Evolutionary conservation across 1,140 invertebrate genomes (phyloP).

Genomic region (Formica exsecta): DNA sequence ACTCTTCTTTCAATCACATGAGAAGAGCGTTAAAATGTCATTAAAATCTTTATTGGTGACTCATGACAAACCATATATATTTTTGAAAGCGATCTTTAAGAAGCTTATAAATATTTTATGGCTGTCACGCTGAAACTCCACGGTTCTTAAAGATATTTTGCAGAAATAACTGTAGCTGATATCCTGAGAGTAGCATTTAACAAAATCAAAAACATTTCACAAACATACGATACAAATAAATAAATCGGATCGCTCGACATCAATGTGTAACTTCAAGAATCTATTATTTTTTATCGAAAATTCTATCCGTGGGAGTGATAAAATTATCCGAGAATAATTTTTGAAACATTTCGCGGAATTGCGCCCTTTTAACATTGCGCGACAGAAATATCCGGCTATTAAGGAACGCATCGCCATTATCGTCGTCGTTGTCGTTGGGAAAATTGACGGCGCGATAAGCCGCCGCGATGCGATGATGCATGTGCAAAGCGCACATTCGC

Average conservation of each 20-base stretch:
- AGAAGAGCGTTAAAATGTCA: conserved; percentile 10
- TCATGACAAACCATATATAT: neutral
- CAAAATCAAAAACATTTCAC: neutral
- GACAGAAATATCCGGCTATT: conserved; percentile 21
- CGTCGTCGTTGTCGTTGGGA: conserved; percentile 28
- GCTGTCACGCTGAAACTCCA: neutral
- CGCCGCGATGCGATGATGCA: conserved; percentile 44
- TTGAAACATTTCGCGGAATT: conserved; percentile 1
- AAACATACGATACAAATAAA: neutral
- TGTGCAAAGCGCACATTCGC: conserved; percentile 61
- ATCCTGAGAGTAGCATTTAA: neutral
- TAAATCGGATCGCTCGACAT: conserved; percentile 14
- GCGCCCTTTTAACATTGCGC: neutral
- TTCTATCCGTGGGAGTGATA: neutral
- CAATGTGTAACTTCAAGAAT: neutral
- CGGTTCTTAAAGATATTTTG: conserved; percentile 4
- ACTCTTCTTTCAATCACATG: neutral
- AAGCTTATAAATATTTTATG: conserved; percentile 56
- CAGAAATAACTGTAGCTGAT: neutral
- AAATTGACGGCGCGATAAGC: conserved; percentile 65
- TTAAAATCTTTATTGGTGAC: conserved; percentile 41
- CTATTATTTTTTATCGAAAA: neutral
- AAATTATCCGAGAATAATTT: neutral
- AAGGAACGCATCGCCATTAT: conserved; percentile 20
- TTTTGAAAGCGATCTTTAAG: conserved; percentile 49